These are phyloP conservation scores for Dermochelys coriacea DNA, from an alignment of 2,797 vertebrate genomes.

Conservation along the genomic window DNA sequence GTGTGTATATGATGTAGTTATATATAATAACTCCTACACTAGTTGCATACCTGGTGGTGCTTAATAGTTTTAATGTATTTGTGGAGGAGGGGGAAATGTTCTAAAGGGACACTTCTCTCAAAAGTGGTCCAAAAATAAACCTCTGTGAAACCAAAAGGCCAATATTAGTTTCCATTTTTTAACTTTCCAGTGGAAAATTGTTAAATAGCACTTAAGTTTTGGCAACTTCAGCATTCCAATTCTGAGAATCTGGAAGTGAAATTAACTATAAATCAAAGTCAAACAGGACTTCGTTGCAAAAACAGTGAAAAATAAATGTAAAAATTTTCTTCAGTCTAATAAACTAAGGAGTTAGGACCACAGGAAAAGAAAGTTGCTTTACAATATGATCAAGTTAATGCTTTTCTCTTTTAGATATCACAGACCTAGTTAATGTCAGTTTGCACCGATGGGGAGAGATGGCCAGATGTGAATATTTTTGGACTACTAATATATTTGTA, in stretches of 20 bases:
- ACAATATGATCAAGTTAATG: neutral
- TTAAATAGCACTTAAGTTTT: neutral
- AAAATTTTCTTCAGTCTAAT: neutral
- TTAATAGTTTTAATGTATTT: neutral
- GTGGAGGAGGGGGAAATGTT: neutral
- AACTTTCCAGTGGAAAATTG: neutral
- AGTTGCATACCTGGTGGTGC: neutral
- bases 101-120: neutral
- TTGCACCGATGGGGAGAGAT: neutral
- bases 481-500: neutral
- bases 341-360: neutral
- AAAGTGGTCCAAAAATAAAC: neutral
- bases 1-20: constrained; percentile 24
- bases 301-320: neutral
- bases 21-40: constrained; percentile 28
- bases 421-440: neutral
- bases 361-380: neutral
- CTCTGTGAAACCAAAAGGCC: neutral
- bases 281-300: neutral
- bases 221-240: neutral
- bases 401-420: neutral
- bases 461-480: neutral
- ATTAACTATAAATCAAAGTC: neutral
- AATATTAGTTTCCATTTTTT: neutral
- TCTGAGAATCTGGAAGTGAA: neutral